Percentiles rank a stretch among this genome's conserved stretches.
Evolutionary conservation across 2,888 invertebrate species (phyloP).

Genomic region (Trissoscelio sp.): DNA sequence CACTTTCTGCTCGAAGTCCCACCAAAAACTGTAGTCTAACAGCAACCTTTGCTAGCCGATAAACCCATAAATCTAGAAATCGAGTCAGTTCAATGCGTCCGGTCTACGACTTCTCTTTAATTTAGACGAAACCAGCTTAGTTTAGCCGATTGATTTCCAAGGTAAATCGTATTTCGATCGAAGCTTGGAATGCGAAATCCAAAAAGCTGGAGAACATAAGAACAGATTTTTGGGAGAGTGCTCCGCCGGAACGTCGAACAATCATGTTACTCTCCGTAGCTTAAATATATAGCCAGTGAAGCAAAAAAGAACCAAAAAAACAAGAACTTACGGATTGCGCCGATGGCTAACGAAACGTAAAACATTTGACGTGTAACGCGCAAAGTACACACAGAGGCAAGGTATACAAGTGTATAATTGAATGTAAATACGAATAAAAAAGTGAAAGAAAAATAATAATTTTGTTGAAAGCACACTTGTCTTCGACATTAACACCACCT

Average conservation of each 20-base stretch:
- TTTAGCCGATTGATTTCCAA: conserved; percentile 49
- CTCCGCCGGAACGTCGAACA: conserved; percentile 51
- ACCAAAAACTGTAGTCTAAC: conserved; percentile 28
- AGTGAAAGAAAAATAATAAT: conserved; percentile 47
- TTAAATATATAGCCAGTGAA: conserved; percentile 56
- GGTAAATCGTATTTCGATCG: conserved; percentile 37
- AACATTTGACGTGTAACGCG: conserved; percentile 52
- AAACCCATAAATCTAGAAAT: conserved; percentile 33
- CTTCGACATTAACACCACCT: conserved; percentile 46
- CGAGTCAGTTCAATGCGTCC: conserved; percentile 44
- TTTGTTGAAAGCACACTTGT: conserved; percentile 54
- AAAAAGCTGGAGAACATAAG: conserved; percentile 3
- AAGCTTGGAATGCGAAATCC: conserved; percentile 22
- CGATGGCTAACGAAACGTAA: conserved; percentile 59
- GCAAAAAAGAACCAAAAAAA: conserved; percentile 27
- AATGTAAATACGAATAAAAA: conserved; percentile 70
- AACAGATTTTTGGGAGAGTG: conserved; percentile 27
- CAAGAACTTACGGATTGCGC: conserved; percentile 47
- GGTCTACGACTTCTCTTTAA: conserved; percentile 39
- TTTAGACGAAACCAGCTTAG: conserved; percentile 48
- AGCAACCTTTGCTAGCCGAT: conserved; percentile 4
- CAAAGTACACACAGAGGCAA: conserved; percentile 51
- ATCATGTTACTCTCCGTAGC: conserved; percentile 61
- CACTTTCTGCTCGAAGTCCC: conserved; percentile 38
- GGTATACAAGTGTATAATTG: conserved; percentile 63